Evolutionary conservation across 2,888 invertebrate genomes (phyloP).

Genomic region (Margaritifera margaritifera): DNA sequence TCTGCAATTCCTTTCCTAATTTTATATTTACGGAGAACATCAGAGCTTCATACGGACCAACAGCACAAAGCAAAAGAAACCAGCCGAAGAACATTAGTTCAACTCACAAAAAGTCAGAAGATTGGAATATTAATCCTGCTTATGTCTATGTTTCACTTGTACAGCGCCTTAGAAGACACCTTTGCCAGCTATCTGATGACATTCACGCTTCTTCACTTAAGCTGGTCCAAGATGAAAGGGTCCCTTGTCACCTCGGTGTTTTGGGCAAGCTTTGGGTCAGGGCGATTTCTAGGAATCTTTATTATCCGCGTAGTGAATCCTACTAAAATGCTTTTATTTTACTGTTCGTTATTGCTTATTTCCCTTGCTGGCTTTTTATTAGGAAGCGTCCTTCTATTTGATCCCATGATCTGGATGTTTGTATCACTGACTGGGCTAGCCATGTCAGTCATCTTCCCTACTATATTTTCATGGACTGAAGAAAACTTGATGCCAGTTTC

Average conservation of each 20-base stretch:
- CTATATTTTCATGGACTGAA: slow-evolving; percentile 73
- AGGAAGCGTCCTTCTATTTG: slow-evolving; percentile 13
- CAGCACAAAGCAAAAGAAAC: no score
- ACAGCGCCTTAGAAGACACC: slow-evolving; percentile 64
- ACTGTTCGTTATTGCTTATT: slow-evolving; percentile 37
- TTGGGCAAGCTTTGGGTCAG: slow-evolving; percentile 72
- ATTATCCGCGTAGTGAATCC: slow-evolving; percentile 66
- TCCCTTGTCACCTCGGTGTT: slow-evolving; percentile 69
- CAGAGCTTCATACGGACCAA: no score
- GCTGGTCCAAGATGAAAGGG: slow-evolving; percentile 64
- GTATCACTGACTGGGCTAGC: slow-evolving; percentile 69
- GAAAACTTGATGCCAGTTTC: slow-evolving; percentile 68
- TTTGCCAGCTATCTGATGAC: slow-evolving; percentile 71
- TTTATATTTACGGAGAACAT: no score
- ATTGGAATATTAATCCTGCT: no score
- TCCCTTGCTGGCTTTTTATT: slow-evolving; percentile 39
- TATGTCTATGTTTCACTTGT: no score
- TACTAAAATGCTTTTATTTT: slow-evolving; percentile 65
- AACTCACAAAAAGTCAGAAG: no score
- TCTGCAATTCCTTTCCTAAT: no score
- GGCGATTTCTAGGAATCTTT: slow-evolving; percentile 69
- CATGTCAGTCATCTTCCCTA: slow-evolving; percentile 73
- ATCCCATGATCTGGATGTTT: slow-evolving; percentile 62
- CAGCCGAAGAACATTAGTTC: no score
- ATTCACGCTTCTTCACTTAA: slow-evolving; percentile 67